phyloP scores from a whole-genome alignment of 2,888 invertebrate genomes.

The Philonicus albiceps region DNA sequence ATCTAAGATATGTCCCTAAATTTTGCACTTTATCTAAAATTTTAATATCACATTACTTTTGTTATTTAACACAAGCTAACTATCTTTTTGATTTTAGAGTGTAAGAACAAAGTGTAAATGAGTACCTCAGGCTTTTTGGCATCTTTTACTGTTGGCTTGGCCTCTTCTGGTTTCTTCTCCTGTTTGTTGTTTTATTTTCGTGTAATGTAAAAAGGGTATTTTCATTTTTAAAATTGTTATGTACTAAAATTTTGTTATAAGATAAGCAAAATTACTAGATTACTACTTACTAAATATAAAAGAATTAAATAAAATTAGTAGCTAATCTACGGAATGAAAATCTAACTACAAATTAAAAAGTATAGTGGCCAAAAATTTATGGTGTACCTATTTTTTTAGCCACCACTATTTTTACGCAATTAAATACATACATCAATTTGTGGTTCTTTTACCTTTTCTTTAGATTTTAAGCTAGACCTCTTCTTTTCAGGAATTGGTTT shows the following conservation, averaged over 20 bases:
- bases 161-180: constrained; percentile 27
- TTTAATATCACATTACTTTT: too few species aligned
- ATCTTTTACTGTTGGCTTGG: constrained; percentile 30
- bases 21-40: too few species aligned
- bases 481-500: neutral
- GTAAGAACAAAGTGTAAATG: neutral
- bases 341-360: too few species aligned
- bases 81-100: neutral
- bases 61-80: too few species aligned
- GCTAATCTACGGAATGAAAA: neutral
- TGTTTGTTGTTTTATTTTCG: neutral
- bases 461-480: neutral
- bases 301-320: neutral
- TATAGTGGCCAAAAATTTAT: too few species aligned
- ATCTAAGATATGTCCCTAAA: too few species aligned
- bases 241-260: too few species aligned
- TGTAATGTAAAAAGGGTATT: neutral
- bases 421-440: neutral
- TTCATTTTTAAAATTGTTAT: too few species aligned
- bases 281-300: neutral
- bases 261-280: neutral
- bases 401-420: neutral
- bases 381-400: neutral
- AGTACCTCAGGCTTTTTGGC: constrained; percentile 47
- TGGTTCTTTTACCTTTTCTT: neutral